Percentiles rank a stretch among this genome's conserved stretches.
Evolutionary conservation across 2,113 vertebrate species (phyloP).

Genomic region (Mormyrus iriodes): DNA sequence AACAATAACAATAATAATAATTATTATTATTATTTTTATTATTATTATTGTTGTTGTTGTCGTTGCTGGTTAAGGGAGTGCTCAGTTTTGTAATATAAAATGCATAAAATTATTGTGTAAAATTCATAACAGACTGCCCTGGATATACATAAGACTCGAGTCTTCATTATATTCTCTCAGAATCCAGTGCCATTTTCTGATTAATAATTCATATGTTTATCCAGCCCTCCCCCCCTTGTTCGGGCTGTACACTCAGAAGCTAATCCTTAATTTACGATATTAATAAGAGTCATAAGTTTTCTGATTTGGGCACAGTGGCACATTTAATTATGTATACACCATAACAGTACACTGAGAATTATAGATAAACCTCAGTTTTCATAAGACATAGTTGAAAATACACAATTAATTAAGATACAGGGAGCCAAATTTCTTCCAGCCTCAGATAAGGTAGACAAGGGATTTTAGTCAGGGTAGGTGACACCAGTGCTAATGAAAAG

Average conservation of each 20-base stretch:
- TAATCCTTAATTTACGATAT: conserved; percentile 24
- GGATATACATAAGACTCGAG: background rate
- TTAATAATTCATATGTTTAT: conserved; percentile 22
- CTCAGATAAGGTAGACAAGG: conserved; percentile 5
- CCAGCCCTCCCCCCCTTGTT: background rate
- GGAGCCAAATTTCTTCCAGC: background rate
- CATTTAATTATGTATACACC: conserved; percentile 19
- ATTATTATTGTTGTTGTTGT: background rate
- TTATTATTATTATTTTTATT: background rate
- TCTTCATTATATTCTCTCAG: background rate
- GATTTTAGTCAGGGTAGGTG: background rate
- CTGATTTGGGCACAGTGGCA: background rate
- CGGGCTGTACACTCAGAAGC: background rate
- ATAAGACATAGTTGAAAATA: conserved; percentile 1
- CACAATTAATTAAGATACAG: conserved; percentile 19
- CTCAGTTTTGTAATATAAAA: background rate
- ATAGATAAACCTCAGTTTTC: conserved; percentile 18
- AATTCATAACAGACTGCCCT: background rate
- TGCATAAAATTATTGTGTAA: background rate
- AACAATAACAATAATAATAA: too few species aligned
- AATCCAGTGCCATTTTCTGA: conserved; percentile 7
- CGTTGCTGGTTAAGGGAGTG: background rate
- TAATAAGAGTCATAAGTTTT: conserved; percentile 14
- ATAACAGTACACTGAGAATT: conserved; percentile 1
- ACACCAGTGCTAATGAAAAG: background rate